Conservation (phyloP, 2,113 vertebrate genomes). For the Hystrix brachyura region DNA sequence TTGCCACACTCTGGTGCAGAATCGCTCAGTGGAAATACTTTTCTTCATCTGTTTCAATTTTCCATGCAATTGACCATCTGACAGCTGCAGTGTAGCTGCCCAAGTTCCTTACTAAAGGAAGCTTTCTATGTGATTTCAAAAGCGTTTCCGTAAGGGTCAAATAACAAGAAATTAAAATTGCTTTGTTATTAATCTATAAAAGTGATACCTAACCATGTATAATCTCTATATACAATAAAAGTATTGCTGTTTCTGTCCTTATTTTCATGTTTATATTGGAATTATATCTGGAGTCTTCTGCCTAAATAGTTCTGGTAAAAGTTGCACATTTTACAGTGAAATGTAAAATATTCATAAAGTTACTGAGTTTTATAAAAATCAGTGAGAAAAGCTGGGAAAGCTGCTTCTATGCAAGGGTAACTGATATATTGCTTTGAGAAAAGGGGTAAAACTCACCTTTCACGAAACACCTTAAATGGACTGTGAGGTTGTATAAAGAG, state of each 20-base stretch:
- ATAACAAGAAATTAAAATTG: slow-evolving; percentile 60
- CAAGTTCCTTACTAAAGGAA: slow-evolving; percentile 24
- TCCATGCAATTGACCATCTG: slow-evolving; percentile 74
- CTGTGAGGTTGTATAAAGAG: neutral
- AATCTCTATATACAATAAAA: neutral
- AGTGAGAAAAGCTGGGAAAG: neutral
- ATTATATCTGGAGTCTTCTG: neutral
- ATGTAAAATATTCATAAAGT: neutral
- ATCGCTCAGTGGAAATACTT: slow-evolving; percentile 54
- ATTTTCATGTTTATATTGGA: neutral
- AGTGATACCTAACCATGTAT: neutral
- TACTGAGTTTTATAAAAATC: slow-evolving; percentile 7
- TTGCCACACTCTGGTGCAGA: slow-evolving; percentile 74
- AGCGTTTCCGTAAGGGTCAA: slow-evolving; percentile 43
- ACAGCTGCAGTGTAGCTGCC: slow-evolving; percentile 63
- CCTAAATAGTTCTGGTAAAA: neutral
- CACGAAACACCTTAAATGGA: neutral
- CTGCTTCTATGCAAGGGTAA: neutral
- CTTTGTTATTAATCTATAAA: neutral
- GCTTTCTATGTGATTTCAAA: slow-evolving; percentile 43
- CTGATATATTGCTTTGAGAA: slow-evolving; percentile 1
- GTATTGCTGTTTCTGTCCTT: neutral
- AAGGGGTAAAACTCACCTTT: neutral
- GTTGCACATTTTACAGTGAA: neutral
- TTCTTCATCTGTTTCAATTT: slow-evolving; percentile 79